phyloP scores from a whole-genome alignment of 2,113 vertebrate genomes.

The Motacilla tschutschensis region DNA sequence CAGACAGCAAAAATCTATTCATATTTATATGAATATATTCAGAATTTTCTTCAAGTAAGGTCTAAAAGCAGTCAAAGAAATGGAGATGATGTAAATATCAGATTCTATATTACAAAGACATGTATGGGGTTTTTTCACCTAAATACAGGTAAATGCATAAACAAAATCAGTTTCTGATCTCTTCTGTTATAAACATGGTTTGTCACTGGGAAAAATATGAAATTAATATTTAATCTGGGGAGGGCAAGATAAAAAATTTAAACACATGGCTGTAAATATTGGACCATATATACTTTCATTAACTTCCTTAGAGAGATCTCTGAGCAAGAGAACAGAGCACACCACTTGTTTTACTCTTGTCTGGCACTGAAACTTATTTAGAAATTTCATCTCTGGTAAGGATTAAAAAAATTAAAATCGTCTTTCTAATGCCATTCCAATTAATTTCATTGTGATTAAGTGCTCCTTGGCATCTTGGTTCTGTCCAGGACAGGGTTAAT shows the following conservation, averaged over 20 bases:
- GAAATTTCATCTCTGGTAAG: neutral
- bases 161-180: neutral
- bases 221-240: neutral
- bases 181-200: neutral
- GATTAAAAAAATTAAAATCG: neutral
- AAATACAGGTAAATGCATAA: neutral
- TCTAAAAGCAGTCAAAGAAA: too few relatives aligned
- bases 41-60: too few relatives aligned
- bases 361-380: neutral
- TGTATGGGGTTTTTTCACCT: too few relatives aligned
- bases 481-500: neutral
- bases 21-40: neutral
- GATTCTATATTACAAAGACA: too few relatives aligned
- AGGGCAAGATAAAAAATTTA: neutral
- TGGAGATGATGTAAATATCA: too few relatives aligned
- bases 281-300: neutral
- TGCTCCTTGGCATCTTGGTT: neutral
- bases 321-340: neutral
- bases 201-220: neutral
- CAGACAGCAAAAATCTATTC: neutral
- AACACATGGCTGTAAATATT: neutral
- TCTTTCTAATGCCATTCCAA: neutral
- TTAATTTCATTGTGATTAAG: conserved; percentile 11
- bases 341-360: neutral
- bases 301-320: neutral